Evolutionary conservation across 2,113 vertebrate species (phyloP).

Genomic region (Sebastes fasciatus): DNA sequence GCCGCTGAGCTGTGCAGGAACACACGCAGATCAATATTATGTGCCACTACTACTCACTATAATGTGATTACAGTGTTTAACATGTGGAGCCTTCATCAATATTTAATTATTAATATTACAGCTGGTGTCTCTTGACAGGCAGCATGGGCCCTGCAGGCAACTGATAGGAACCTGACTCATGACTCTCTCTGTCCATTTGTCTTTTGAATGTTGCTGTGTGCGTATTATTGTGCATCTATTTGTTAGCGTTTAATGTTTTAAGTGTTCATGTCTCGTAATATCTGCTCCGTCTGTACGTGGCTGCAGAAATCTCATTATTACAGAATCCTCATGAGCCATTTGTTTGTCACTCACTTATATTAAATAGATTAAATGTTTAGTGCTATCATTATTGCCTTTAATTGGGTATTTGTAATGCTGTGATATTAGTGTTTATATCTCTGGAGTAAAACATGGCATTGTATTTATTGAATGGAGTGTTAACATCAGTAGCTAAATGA

Average conservation of each 20-base stretch:
- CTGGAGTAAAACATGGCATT: constrained; percentile 30
- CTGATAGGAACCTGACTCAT: constrained; percentile 51
- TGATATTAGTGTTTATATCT: constrained; percentile 31
- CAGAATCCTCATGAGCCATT: constrained; percentile 40
- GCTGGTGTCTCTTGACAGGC: constrained; percentile 69
- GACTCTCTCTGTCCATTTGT: constrained; percentile 28
- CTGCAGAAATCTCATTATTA: constrained; percentile 49
- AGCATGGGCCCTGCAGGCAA: constrained; percentile 54
- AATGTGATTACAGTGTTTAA: constrained; percentile 86
- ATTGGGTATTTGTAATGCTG: background rate
- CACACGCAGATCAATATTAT: constrained; percentile 77
- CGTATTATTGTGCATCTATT: background rate
- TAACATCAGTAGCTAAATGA: constrained; percentile 73
- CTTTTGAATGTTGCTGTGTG: background rate
- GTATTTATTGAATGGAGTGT: constrained; percentile 49
- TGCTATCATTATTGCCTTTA: constrained; percentile 7
- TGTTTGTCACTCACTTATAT: constrained; percentile 42
- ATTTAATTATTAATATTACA: constrained; percentile 85
- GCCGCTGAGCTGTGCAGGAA: constrained; percentile 59
- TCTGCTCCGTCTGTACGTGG: constrained; percentile 1
- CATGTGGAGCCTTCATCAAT: constrained; percentile 85
- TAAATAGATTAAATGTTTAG: constrained; percentile 57
- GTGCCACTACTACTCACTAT: constrained; percentile 74
- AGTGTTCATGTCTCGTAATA: background rate
- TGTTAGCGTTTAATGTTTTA: constrained; percentile 1